Evolutionary conservation across 1,140 invertebrate genomes (phyloP).

Genomic region (Polypedilum vanderplanki): DNA sequence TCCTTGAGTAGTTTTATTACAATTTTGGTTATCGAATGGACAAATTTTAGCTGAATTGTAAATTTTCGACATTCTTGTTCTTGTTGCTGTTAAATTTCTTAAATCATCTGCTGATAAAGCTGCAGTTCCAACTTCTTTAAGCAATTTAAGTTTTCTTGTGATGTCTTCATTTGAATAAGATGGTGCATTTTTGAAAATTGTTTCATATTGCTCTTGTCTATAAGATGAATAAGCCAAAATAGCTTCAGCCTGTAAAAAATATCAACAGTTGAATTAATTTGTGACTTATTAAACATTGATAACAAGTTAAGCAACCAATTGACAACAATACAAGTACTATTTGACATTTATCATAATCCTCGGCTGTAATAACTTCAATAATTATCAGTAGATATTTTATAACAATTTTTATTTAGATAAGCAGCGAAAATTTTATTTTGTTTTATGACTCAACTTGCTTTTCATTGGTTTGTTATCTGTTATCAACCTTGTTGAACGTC

Average conservation of each 20-base stretch:
- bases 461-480: no score
- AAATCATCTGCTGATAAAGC: slow-evolving; percentile 36
- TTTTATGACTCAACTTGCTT: no score
- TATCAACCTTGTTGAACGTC: no score
- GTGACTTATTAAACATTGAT: not conserved
- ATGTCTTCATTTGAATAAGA: slow-evolving; percentile 32
- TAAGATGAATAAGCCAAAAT: not conserved
- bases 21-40: slow-evolving; percentile 50
- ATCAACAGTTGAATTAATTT: not conserved
- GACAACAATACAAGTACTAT: not conserved
- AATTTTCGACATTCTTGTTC: not conserved
- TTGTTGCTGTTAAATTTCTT: slow-evolving; percentile 21
- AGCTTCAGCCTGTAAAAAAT: not conserved
- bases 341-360: not conserved
- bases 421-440: no score
- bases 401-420: not conserved
- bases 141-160: slow-evolving; percentile 36
- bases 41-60: slow-evolving; percentile 52
- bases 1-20: slow-evolving; percentile 50
- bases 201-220: not conserved
- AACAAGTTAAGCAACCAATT: not conserved
- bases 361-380: not conserved
- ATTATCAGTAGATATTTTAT: not conserved
- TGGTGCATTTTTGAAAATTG: not conserved
- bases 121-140: slow-evolving; percentile 36